phyloP scores from a whole-genome alignment of 2,113 vertebrate species.

The Rhegmatorhina hoffmannsi region DNA sequence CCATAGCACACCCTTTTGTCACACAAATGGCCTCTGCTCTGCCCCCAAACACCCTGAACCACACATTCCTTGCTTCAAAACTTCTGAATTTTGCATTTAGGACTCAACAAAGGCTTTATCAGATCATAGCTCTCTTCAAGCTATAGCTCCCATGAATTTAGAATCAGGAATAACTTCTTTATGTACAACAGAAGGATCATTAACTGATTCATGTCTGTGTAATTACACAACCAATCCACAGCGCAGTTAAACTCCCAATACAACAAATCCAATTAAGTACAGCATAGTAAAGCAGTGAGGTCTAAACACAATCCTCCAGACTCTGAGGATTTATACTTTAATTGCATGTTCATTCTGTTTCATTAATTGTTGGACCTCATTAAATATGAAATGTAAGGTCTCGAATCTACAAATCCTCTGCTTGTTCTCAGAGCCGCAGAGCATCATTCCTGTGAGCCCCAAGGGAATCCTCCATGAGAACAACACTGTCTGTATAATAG shows the following conservation, averaged over 20 bases:
- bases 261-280: not conserved
- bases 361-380: not conserved
- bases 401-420: not conserved
- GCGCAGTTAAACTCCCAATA: not conserved
- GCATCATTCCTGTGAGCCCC: not conserved
- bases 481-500: fast-evolving
- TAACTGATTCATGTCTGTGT: not conserved
- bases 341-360: not conserved
- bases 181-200: not conserved
- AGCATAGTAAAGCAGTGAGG: not conserved
- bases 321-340: not conserved
- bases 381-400: not conserved
- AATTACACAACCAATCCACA: not conserved
- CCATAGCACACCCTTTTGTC: not conserved
- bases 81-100: not conserved
- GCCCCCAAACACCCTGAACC: not conserved
- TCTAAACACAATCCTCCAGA: not conserved
- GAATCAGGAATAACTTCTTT: not conserved
- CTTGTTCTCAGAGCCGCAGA: not conserved
- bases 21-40: not conserved
- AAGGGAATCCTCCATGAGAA: not conserved
- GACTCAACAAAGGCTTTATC: not conserved
- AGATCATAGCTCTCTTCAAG: not conserved
- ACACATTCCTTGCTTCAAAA: not conserved
- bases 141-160: not conserved